These are phyloP conservation scores for Oligia latruncula DNA, from an alignment of 2,888 invertebrate species.

Conservation along the genomic window DNA sequence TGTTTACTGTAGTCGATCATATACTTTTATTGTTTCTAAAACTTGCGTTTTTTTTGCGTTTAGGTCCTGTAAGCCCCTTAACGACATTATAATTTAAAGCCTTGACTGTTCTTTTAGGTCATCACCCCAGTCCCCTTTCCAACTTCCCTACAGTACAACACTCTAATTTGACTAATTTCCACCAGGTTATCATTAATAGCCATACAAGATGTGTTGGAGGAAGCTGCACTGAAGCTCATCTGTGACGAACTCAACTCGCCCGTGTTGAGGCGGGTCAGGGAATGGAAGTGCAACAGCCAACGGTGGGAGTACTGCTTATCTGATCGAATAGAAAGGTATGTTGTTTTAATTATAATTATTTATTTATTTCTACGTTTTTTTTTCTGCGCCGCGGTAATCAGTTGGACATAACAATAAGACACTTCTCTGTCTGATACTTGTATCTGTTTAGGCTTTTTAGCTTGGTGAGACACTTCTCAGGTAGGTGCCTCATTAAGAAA, in stretches of 20 bases:
- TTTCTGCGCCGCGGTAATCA: too few relatives aligned
- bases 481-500: too few relatives aligned
- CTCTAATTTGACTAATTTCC: not conserved
- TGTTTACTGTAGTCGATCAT: too few relatives aligned
- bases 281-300: constrained; percentile 92
- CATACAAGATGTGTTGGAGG: constrained; percentile 93
- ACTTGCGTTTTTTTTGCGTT: too few relatives aligned
- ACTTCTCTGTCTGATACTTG: too few relatives aligned
- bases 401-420: too few relatives aligned
- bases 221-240: constrained; percentile 92
- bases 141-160: not conserved
- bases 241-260: constrained; percentile 93
- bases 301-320: constrained; percentile 91
- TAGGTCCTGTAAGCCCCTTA: too few relatives aligned
- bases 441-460: too few relatives aligned
- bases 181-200: constrained; percentile 93
- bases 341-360: not conserved
- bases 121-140: not conserved
- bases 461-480: too few relatives aligned
- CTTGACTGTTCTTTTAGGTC: not conserved
- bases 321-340: constrained; percentile 77
- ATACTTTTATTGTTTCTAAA: too few relatives aligned
- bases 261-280: constrained; percentile 90
- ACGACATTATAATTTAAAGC: too few relatives aligned
- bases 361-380: not conserved